phyloP scores from a whole-genome alignment of 2,797 vertebrate species.

The Pangasius djambal region DNA sequence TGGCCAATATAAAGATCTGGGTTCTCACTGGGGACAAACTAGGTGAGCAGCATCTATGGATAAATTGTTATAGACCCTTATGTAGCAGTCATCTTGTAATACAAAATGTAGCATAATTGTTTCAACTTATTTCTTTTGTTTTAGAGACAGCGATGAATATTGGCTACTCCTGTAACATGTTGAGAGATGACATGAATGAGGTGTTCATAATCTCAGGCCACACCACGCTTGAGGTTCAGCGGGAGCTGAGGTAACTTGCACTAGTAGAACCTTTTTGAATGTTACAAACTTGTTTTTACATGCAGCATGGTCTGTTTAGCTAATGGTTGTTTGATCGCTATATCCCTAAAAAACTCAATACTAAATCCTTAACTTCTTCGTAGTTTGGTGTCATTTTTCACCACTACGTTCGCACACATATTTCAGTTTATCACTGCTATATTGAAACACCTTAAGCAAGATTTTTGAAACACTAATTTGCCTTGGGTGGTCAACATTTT shows the following conservation, averaged over 20 bases:
- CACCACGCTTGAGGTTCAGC: conserved; percentile 74
- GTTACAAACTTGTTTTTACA: not conserved
- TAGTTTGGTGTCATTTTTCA: not conserved
- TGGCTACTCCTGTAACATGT: conserved; percentile 84
- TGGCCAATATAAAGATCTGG: conserved; percentile 88
- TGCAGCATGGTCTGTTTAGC: not conserved
- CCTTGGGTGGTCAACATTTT: not conserved
- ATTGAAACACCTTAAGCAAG: not conserved
- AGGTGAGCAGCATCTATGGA: conserved; percentile 65
- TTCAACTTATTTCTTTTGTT: conserved; percentile 43
- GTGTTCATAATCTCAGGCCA: conserved; percentile 79
- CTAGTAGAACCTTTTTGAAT: not conserved
- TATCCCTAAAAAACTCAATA: not conserved
- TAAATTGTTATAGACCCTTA: not conserved
- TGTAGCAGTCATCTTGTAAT: not conserved
- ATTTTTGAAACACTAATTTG: not conserved
- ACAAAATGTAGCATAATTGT: not conserved
- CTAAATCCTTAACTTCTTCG: not conserved
- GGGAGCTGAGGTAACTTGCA: conserved; percentile 78
- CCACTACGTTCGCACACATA: not conserved
- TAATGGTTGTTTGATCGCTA: not conserved
- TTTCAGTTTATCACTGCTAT: not conserved
- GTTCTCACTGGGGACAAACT: conserved; percentile 88
- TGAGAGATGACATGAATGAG: conserved; percentile 83
- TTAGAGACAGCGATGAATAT: conserved; percentile 87